Percentiles rank a stretch among this genome's conserved stretches.
phyloP scores from a whole-genome alignment of 2,113 vertebrate genomes.

The Hassar affinis region DNA sequence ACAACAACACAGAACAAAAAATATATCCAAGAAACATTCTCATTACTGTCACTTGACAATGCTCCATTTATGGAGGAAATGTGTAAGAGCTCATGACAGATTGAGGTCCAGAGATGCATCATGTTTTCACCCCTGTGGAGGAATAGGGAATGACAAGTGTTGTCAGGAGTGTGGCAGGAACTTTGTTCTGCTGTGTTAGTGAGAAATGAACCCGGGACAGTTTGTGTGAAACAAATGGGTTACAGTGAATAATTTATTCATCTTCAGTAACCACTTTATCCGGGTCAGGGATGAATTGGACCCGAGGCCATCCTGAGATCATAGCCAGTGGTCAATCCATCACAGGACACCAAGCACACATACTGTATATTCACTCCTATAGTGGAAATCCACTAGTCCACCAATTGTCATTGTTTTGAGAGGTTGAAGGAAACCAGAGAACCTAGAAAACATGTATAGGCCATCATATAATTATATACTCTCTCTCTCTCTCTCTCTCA shows the following conservation, averaged over 20 bases:
- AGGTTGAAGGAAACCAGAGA: not conserved
- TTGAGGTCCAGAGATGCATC: conserved; percentile 51
- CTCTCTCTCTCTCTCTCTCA: too few relatives aligned
- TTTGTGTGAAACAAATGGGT: not conserved
- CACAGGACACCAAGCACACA: not conserved
- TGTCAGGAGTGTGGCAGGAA: conserved; percentile 51
- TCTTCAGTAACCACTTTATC: not conserved
- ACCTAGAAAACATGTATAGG: not conserved
- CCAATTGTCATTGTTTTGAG: not conserved
- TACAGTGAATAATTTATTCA: conserved; percentile 3
- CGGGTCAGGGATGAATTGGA: not conserved
- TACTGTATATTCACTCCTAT: not conserved
- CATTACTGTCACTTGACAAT: conserved; percentile 57
- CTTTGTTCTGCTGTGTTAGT: conserved; percentile 42
- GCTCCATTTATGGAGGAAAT: conserved; percentile 43
- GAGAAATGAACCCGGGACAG: conserved; percentile 20
- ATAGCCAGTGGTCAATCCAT: not conserved
- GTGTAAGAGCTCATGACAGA: conserved; percentile 53
- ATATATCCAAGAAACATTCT: conserved; percentile 42
- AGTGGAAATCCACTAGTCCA: not conserved
- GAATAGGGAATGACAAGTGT: conserved; percentile 51
- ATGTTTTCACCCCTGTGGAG: conserved; percentile 33
- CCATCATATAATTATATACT: not conserved
- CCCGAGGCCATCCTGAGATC: too few relatives aligned
- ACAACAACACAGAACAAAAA: conserved; percentile 14